These are phyloP conservation scores for Hozukius guyotensis DNA, from an alignment of 2,797 vertebrate genomes.

Conservation along the genomic window DNA sequence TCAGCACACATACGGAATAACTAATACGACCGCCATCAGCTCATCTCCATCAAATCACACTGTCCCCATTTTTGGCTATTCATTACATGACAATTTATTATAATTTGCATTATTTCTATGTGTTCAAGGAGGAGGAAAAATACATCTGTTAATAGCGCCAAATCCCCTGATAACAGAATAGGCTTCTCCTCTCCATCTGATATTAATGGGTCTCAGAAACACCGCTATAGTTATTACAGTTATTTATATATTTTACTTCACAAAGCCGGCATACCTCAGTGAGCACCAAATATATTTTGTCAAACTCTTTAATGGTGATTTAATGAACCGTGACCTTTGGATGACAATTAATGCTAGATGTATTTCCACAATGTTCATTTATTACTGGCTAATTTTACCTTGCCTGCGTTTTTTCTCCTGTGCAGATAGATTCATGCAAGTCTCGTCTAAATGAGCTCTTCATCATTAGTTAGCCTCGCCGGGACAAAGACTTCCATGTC, in stretches of 20 bases:
- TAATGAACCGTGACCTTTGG: constrained; percentile 83
- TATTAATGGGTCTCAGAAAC: constrained; percentile 78
- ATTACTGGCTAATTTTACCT: constrained; percentile 80
- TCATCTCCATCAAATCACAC: constrained; percentile 62
- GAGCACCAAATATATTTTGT: constrained; percentile 81
- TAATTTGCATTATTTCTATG: constrained; percentile 78
- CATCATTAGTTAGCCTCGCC: constrained; percentile 74
- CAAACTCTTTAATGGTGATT: constrained; percentile 82
- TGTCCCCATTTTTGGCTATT: constrained; percentile 69
- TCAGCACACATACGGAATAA: constrained; percentile 59
- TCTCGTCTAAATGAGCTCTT: constrained; percentile 73
- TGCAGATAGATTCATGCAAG: constrained; percentile 65
- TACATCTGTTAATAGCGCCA: constrained; percentile 78
- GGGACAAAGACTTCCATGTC: constrained; percentile 66
- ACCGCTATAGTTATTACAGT: constrained; percentile 77
- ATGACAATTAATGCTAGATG: constrained; percentile 81
- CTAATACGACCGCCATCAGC: constrained; percentile 55
- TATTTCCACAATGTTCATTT: constrained; percentile 79
- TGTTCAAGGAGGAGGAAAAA: constrained; percentile 81
- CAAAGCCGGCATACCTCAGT: constrained; percentile 81
- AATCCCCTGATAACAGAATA: constrained; percentile 74
- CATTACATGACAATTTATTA: constrained; percentile 79
- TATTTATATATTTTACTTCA: constrained; percentile 83
- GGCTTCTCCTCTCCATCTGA: constrained; percentile 62
- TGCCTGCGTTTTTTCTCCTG: constrained; percentile 63